phyloP scores from a whole-genome alignment of 2,113 vertebrate genomes.

The Chionomys nivalis region DNA sequence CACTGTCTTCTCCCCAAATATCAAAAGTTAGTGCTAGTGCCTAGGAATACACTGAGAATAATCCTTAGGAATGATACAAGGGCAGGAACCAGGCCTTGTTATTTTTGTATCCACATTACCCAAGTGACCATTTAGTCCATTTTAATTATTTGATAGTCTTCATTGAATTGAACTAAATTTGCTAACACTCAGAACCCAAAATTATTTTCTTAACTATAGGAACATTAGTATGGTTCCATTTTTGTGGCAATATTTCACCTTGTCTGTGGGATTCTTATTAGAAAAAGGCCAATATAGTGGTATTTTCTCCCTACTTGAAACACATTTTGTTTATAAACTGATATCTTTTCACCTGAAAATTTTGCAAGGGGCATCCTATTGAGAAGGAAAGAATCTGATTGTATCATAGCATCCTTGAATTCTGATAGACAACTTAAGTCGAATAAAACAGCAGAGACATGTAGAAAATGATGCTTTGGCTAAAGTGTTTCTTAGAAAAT shows the following conservation, averaged over 20 bases:
- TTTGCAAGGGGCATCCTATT: conserved; percentile 21
- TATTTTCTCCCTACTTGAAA: conserved; percentile 65
- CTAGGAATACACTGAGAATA: background rate
- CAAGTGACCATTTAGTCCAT: background rate
- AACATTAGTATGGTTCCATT: background rate
- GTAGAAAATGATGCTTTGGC: conserved; percentile 51
- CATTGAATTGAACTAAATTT: conserved; percentile 30
- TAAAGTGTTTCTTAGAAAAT: conserved; percentile 63
- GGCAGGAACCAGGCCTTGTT: background rate
- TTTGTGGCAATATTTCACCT: background rate
- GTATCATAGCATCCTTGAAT: conserved; percentile 61
- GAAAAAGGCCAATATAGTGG: background rate
- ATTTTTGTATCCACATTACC: background rate
- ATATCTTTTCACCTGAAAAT: conserved; percentile 25
- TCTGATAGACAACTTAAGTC: conserved; percentile 59
- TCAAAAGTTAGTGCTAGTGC: background rate
- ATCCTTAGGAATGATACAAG: background rate
- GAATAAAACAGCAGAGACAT: background rate
- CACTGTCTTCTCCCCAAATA: background rate
- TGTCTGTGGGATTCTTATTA: conserved; percentile 24
- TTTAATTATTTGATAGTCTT: background rate
- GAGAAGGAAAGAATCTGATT: conserved; percentile 42
- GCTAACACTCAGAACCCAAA: background rate
- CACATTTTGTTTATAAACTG: conserved; percentile 56
- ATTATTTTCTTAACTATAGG: conserved; percentile 9